phyloP scores from a whole-genome alignment of 2,113 vertebrate species.

The Delphinapterus leucas region DNA sequence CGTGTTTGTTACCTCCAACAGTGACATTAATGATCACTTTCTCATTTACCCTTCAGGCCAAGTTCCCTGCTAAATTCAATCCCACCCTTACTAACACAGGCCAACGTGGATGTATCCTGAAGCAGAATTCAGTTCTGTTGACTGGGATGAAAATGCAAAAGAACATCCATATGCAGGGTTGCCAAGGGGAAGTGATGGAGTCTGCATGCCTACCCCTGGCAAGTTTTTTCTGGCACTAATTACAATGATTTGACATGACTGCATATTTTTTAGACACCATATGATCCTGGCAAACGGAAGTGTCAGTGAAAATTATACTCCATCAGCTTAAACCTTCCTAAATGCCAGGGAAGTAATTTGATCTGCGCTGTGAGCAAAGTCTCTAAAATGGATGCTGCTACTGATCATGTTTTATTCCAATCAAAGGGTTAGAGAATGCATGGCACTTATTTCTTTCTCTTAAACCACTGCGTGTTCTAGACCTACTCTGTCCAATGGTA shows the following conservation, averaged over 20 bases:
- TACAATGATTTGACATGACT: conserved; percentile 47
- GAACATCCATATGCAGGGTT: not conserved
- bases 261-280: conserved; percentile 32
- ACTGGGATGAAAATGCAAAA: conserved; percentile 33
- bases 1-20: not conserved
- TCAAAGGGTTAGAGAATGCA: not conserved
- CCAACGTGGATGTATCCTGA: not conserved
- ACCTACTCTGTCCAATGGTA: not conserved
- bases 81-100: not conserved
- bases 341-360: conserved; percentile 28
- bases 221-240: conserved; percentile 26
- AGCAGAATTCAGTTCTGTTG: not conserved
- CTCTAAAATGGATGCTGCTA: not conserved
- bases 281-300: conserved; percentile 42
- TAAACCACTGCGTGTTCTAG: not conserved
- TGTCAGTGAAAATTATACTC: conserved; percentile 52
- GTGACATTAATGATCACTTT: not conserved
- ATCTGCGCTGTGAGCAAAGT: not conserved
- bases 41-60: not conserved
- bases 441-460: not conserved
- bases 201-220: not conserved
- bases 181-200: not conserved
- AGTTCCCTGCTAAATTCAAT: not conserved
- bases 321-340: conserved; percentile 32
- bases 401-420: not conserved